phyloP scores from a whole-genome alignment of 2,888 invertebrate species.

The Polymixis flavicincta region DNA sequence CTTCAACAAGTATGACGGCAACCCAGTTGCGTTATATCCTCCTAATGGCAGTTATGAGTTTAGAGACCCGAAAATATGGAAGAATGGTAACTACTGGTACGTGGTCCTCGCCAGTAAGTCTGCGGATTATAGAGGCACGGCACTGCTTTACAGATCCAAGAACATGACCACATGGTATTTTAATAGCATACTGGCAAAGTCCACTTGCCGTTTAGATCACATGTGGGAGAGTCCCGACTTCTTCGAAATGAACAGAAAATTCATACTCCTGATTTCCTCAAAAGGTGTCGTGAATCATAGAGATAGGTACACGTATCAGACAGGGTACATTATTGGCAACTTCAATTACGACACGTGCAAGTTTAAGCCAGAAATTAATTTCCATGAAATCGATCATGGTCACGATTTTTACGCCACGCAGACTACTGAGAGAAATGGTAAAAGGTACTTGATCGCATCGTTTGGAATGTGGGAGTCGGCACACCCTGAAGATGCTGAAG shows the following conservation, averaged over 20 bases:
- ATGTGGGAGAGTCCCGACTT: conserved; percentile 91
- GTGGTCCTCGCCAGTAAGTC: conserved; percentile 85
- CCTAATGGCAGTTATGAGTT: conserved; percentile 88
- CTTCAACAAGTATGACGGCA: conserved; percentile 82
- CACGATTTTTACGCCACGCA: conserved; percentile 88
- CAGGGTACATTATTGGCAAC: conserved; percentile 85
- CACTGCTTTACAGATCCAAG: conserved; percentile 82
- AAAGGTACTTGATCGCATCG: conserved; percentile 84
- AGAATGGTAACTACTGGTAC: conserved; percentile 82
- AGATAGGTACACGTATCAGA: conserved; percentile 81
- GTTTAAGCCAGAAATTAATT: conserved; percentile 79
- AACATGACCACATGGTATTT: conserved; percentile 84
- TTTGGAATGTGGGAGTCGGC: conserved; percentile 85
- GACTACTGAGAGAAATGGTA: conserved; percentile 80
- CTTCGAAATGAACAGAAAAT: conserved; percentile 85
- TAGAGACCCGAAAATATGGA: conserved; percentile 88
- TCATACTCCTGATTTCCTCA: conserved; percentile 84
- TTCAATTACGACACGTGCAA: conserved; percentile 83
- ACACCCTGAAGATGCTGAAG: conserved; percentile 80
- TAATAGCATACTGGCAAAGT: conserved; percentile 80
- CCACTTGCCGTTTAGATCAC: conserved; percentile 79
- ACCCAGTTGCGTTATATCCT: conserved; percentile 80
- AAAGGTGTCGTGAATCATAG: conserved; percentile 83
- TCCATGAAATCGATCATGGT: conserved; percentile 86
- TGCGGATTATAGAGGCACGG: conserved; percentile 77